These are phyloP conservation scores for Spodoptera littoralis DNA, from an alignment of 2,888 invertebrate genomes.

Conservation along the genomic window DNA sequence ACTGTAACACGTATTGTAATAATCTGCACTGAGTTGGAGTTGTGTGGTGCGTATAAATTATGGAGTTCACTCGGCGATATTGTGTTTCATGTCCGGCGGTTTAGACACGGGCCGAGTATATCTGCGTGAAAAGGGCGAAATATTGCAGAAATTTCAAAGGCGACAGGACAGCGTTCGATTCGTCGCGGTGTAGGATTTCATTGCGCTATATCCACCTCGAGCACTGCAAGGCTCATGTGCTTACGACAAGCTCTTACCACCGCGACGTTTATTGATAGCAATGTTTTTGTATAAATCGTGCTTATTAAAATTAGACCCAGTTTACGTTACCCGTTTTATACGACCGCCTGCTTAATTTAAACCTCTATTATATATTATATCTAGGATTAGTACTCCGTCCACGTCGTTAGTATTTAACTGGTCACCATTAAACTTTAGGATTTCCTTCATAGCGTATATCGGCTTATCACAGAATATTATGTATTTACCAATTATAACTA, in stretches of 20 bases:
- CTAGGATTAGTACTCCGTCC: slow-evolving; percentile 61
- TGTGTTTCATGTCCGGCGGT: slow-evolving; percentile 87
- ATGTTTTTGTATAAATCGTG: slow-evolving; percentile 76
- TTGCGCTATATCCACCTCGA: slow-evolving; percentile 80
- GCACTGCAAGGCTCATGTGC: slow-evolving; percentile 76
- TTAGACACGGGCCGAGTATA: slow-evolving; percentile 86
- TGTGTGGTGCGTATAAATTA: slow-evolving; percentile 83
- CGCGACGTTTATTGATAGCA: slow-evolving; percentile 81
- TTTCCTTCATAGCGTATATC: slow-evolving; percentile 52
- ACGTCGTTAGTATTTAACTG: slow-evolving; percentile 68
- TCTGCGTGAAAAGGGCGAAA: slow-evolving; percentile 88
- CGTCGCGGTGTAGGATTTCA: slow-evolving; percentile 88
- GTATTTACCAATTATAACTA: slow-evolving; percentile 59
- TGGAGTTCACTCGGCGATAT: slow-evolving; percentile 83
- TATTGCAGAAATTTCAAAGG: slow-evolving; percentile 88
- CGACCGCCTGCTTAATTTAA: slow-evolving; percentile 63
- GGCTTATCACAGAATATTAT: slow-evolving; percentile 35
- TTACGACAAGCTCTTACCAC: slow-evolving; percentile 70
- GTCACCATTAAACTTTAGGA: slow-evolving; percentile 64
- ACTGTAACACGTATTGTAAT: slow-evolving; percentile 75
- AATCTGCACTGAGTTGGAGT: slow-evolving; percentile 70
- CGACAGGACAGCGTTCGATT: slow-evolving; percentile 88
- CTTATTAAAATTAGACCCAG: slow-evolving; percentile 76
- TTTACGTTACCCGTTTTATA: slow-evolving; percentile 67
- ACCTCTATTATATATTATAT: slow-evolving; percentile 59